Base-by-base conservation (phyloP, 2,797 vertebrate species). In the Prionace glauca region DNA sequence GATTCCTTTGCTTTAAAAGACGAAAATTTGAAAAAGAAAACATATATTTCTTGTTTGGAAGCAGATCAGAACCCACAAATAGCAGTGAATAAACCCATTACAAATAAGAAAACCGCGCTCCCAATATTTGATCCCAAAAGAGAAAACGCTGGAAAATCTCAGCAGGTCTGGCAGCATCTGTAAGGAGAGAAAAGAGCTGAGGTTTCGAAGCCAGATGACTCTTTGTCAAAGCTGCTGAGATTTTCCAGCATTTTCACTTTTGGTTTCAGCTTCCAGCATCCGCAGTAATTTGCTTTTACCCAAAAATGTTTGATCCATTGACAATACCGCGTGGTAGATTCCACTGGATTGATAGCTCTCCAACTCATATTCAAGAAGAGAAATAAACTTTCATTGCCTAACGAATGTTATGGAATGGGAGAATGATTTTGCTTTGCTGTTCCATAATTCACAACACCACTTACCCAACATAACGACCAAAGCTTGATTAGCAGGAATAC, bases 1-100 rank as follows among this genome's bases (percentile, higher is more conserved):
- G 98, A 96, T 97, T 98, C 96, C 98, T 98, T 96, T 98, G 98
- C 98, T 99, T 97, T 77, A 95, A 96, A 93, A 45, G 45, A 10
- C 9, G 18, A 67, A 92, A 22, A 20, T n/a, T 92, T 92, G 0
- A 67, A 91, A 22, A 2, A 65, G 7, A 74, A 90, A n/a, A 2
- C 60, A 10, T 9, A 20, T 12, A 26, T 69, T 69, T 92, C 10
- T 24, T 20, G 20, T 41, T 69, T 92, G 90, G 69, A 92, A 90
- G 32, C 9, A 12, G 60, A 50, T 50, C 45, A 50, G 45, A 50
- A 50, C 45, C 45, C 22, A 50, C 24, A 36, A 45, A 45, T 24
- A 36, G 10, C 36, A n/a, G 32, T 36, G 20, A 0, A n/a, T n/a
- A 91, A 91, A 65, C 10, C 60, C 3, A 24, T 24, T 22, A 41